phyloP scores from a whole-genome alignment of 2,113 vertebrate genomes.

The Dicrurus megarhynchus region DNA sequence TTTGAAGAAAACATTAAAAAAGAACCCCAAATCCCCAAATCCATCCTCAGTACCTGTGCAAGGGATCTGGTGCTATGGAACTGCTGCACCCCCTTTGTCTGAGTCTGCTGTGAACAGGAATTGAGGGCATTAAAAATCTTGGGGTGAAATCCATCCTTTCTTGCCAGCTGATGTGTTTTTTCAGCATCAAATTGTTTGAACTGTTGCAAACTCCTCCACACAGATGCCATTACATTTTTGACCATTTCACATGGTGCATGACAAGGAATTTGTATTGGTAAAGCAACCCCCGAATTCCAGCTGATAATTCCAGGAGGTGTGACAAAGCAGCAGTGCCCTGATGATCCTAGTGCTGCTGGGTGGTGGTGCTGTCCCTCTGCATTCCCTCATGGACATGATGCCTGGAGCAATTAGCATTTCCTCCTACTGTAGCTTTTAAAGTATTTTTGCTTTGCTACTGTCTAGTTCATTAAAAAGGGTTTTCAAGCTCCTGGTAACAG shows the following conservation, averaged over 20 bases:
- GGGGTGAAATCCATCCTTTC: neutral
- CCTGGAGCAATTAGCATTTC: conserved; percentile 62
- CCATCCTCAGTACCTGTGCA: accelerated
- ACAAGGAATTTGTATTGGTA: neutral
- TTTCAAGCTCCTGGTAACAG: conserved; percentile 68
- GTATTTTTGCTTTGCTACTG: conserved; percentile 67
- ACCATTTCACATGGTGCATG: neutral
- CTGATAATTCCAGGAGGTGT: neutral
- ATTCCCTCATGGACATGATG: conserved; percentile 57
- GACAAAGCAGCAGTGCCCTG: conserved; percentile 17
- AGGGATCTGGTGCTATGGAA: neutral
- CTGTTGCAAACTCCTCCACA: neutral
- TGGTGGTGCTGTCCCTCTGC: conserved; percentile 27
- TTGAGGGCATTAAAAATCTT: neutral
- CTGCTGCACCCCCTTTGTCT: neutral
- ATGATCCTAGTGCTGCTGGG: conserved; percentile 3
- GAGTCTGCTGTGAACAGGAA: neutral
- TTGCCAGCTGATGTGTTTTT: neutral
- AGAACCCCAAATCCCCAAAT: accelerated
- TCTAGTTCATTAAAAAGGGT: conserved; percentile 73
- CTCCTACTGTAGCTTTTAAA: conserved; percentile 62
- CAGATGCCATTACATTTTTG: neutral
- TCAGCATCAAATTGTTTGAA: neutral
- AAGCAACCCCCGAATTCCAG: conserved; percentile 17
- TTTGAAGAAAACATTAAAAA: neutral